Base-by-base conservation (phyloP, 2,113 vertebrate genomes). In the Saguinus imperator region DNA sequence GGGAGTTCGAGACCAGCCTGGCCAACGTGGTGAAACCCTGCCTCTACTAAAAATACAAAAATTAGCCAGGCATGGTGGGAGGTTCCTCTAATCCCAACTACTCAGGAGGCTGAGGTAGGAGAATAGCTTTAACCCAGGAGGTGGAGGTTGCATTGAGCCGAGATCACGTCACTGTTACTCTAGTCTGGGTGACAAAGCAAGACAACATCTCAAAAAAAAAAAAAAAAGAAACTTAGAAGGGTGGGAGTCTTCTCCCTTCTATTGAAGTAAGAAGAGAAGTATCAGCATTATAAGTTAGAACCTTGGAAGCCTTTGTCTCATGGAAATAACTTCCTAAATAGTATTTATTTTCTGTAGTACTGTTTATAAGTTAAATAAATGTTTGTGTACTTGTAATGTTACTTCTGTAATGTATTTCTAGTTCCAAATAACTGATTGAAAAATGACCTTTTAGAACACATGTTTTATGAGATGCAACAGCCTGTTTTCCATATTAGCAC, bases 291-390 rank as follows among this genome's bases (percentile, higher is more conserved):
- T 1, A 89, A 45, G 23, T 43, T 89, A 82, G 18, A 52, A 57
- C 29, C 10, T 29, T 64, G 57, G 91, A 94, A 35, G 57, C 48
- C 79, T 75, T 83, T 29, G 76, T 73, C n/a, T 79, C 32, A 75
- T 27, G 89, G 29, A 96, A 94, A 29, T 82, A 57, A 68, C 91
- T 93, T 87, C 27, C 21, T 87, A 50, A 75, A 40, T 75, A 75
- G 17, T 90, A 20, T 66, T 84, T 81, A 87, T 27, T 48, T 20
- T 90, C 32, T 70, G 6, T 68, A 29, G 27, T 50, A 37, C 55
- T 85, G 1, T 82, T 91, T 84, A 66, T 95, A 85, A 91, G 20
- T 40, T 79, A 91, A 66, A 66, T 91, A n/a, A 91, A 83, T 27
- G 43, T 88, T 13, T 91, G 27, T 68, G 29, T 91, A 27, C 86